Evolutionary conservation across 2,113 vertebrate species (phyloP), one percentile per base, ranked within the genome.

Genomic region (Gnathonemus echidnorhynchus): DNA sequence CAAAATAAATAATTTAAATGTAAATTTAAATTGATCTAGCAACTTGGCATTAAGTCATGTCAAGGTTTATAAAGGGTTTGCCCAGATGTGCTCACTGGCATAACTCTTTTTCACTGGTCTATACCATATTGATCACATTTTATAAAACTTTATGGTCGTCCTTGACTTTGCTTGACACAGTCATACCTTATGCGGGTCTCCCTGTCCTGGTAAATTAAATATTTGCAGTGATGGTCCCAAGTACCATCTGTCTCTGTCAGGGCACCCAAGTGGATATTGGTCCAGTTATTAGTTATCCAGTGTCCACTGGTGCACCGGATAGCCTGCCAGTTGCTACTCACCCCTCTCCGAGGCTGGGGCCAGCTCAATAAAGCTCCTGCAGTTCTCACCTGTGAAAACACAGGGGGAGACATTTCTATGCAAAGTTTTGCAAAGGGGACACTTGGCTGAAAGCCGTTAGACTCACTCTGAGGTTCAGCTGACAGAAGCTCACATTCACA

Each of bases 331-430:
- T 89, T 83, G 35, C 27, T 87, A 89, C 97, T 97, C 94, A 98
- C 98, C 97, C 97, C 97, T 98, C 93, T 98, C 98, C 31, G 98
- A 99, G 0, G 97, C 96, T 0, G 98, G 98, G 66, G 98, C 97
- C 93, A 99, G 96, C 95, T 99, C 98, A 91, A 98, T 98, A 94
- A 99, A 99, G 95, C 97, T 99, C 92, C 97, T 95, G 90, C 98
- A 98, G 94, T 94, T 96, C 93, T 99, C 98, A 96, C 97, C 98
- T 99, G 87, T 70, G 90, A 93, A 95, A 92, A 94, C 90, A 94
- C 90, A 90, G 92, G 50, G 91, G 2, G 87, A 15, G 62, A 84
- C 27, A 89, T 1, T 53, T 11, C 88, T n/a, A 49, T 24, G 31
- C 66, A 56, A 10, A 89, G 62, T 31, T 53, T 50, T 24, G 86